phyloP scores from a whole-genome alignment of 2,797 vertebrate species.

The Toxotes lorentzi region DNA sequence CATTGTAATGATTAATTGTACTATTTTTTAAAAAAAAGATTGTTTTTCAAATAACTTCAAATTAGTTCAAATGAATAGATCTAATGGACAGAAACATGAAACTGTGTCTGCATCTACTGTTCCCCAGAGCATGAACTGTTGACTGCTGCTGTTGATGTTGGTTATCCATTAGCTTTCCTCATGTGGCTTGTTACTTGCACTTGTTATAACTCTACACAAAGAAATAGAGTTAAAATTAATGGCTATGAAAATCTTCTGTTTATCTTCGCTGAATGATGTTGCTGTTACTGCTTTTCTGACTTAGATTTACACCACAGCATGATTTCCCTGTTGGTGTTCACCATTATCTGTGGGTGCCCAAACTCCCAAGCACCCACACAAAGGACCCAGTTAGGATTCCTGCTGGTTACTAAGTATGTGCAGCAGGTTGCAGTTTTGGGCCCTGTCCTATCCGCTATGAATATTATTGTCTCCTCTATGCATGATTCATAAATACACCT shows the following conservation, averaged over 20 bases:
- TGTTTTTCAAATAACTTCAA: too few species aligned
- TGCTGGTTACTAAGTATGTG: neutral
- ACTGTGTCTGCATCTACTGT: too few species aligned
- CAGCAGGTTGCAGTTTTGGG: neutral
- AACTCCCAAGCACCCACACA: neutral
- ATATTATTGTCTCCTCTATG: neutral
- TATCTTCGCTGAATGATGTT: too few species aligned
- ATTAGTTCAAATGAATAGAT: too few species aligned
- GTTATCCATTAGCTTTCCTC: too few species aligned
- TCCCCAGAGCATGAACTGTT: too few species aligned
- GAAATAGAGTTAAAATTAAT: neutral
- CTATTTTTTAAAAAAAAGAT: too few species aligned
- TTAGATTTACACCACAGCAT: neutral
- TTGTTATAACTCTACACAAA: too few species aligned
- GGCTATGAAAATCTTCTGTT: too few species aligned
- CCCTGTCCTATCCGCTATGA: neutral
- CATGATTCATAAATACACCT: neutral
- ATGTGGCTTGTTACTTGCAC: too few species aligned
- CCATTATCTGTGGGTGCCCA: neutral
- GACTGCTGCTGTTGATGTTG: too few species aligned
- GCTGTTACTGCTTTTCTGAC: neutral
- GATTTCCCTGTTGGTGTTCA: neutral
- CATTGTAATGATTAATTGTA: neutral
- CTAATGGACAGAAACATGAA: too few species aligned
- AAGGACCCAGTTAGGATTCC: neutral